Percentiles rank a stretch among this genome's conserved stretches.
Conservation (phyloP, 2,113 vertebrate species). For the Isurus oxyrinchus region DNA sequence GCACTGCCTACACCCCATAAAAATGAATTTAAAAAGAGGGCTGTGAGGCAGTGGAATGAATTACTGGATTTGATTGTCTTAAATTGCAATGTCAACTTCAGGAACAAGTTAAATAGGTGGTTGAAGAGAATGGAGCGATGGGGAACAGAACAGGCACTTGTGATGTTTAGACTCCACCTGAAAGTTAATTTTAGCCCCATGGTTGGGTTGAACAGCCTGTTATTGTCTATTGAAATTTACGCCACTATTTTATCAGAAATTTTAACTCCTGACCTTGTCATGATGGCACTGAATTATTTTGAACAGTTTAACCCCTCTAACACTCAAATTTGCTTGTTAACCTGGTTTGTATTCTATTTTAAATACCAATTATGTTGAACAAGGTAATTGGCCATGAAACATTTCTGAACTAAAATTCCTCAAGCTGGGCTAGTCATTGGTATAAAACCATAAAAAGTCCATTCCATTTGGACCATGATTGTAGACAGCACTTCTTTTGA, state of each 20-base stretch:
- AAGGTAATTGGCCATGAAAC: neutral
- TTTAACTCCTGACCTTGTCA: neutral
- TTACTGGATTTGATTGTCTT: neutral
- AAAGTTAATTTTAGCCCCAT: neutral
- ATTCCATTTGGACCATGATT: neutral
- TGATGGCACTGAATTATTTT: neutral
- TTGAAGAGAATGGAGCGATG: neutral
- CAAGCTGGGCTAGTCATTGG: neutral
- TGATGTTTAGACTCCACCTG: neutral
- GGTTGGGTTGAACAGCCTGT: neutral
- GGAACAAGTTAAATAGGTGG: neutral
- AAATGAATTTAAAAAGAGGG: neutral
- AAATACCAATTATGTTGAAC: neutral
- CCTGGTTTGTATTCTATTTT: neutral
- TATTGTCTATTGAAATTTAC: neutral
- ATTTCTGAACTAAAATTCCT: neutral
- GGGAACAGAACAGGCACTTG: neutral
- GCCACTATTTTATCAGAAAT: neutral
- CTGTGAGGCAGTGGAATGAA: neutral
- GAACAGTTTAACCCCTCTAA: neutral
- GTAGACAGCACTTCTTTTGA: neutral
- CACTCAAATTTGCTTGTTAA: neutral
- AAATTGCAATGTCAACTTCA: neutral
- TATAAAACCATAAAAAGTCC: neutral
- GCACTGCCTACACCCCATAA: no score